Base-by-base conservation (phyloP, 1,140 invertebrate species). In the Zaprionus nigranus region DNA sequence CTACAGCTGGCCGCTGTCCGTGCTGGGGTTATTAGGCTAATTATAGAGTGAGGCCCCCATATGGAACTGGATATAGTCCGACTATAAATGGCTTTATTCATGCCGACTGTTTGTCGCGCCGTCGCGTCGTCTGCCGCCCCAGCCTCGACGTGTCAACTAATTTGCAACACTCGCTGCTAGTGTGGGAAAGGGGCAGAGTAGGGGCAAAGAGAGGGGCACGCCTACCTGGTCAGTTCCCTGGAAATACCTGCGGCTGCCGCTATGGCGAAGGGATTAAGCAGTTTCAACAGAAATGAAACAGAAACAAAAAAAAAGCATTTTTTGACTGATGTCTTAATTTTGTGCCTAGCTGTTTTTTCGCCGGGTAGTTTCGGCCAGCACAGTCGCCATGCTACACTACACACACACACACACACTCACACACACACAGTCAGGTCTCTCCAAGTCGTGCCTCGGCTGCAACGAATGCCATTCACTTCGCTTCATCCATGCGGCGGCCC, bases 311-410 rank as follows among this genome's bases (percentile, higher is more conserved):
- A 59, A 68, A 68, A 60, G 30, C 6, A 22, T 24, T 26, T 61
- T 86, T 88, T 88, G 85, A 88, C 85, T 88, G 90, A 88, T 88
- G 85, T 88, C 85, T 88, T 90, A 88, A 88, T 88, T 90, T 90
- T 74, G 85, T 79, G 84, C 75, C 82, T 90, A 82, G 81, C 66
- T 81, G 71, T 88, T 78, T 67, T 34, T 34, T 34, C 9, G 30
- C 30, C 53, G 24, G 51, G 53, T 54, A 56, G 82, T 54, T 66
- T 80, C 78, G 81, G 85, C 79, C 82, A 65, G 77, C 28, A 67
- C 66, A 70, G 28, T 2, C 28, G 28, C 28, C 28, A 30, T 30
- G 28, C 28, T 11, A 11, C 30, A 34, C 30, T 30, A 34, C 30
- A 34, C 30, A 11, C 28, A 67, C 69, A 70, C 61, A 17, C 17